These are phyloP conservation scores for Trichonephila clavata DNA, from an alignment of 1,140 invertebrate genomes.

Conservation along the genomic window DNA sequence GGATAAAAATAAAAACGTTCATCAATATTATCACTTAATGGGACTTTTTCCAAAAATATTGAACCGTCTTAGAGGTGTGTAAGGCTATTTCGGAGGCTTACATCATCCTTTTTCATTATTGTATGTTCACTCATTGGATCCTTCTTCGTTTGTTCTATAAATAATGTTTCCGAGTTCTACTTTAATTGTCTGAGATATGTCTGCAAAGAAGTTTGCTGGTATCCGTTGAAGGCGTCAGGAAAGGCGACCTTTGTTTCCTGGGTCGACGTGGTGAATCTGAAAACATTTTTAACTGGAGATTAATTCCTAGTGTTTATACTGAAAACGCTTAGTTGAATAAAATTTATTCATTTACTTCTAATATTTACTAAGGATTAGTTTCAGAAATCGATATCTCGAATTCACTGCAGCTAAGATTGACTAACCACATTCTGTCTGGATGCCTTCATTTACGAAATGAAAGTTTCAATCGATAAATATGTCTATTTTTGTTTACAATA, in stretches of 20 bases:
- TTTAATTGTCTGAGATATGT: constrained; percentile 29
- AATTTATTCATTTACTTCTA: no score
- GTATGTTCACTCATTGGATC: constrained; percentile 17
- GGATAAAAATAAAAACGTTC: no score
- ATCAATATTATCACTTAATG: neutral
- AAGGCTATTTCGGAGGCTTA: neutral
- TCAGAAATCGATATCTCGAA: no score
- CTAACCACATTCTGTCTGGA: no score
- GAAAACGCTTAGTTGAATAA: no score
- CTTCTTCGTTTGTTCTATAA: constrained; percentile 32
- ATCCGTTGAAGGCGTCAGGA: neutral
- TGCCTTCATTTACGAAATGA: no score
- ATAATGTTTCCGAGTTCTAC: constrained; percentile 8
- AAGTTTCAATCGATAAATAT: no score
- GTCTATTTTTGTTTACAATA: no score
- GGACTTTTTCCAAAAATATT: neutral
- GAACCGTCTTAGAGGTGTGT: neutral
- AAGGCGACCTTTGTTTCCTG: neutral
- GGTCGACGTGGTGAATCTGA: neutral
- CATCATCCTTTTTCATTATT: constrained; percentile 24
- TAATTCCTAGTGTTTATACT: no score
- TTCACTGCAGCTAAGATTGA: no score
- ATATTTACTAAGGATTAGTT: no score
- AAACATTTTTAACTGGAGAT: neutral
- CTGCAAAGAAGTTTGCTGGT: neutral